Percentiles rank a stretch among this genome's conserved stretches.
phyloP scores from a whole-genome alignment of 2,113 vertebrate species.

The Caretta caretta region DNA sequence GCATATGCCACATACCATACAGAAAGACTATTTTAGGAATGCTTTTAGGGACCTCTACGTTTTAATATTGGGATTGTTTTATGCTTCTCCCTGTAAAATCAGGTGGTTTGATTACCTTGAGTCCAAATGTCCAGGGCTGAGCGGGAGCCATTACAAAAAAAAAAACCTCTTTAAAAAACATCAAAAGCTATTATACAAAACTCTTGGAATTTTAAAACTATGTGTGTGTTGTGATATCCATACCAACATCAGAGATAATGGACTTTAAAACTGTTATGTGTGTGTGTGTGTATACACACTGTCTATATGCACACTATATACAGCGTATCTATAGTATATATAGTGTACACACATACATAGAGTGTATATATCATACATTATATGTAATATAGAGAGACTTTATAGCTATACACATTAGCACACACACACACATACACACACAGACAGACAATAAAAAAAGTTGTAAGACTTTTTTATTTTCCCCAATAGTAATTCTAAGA shows the following conservation, averaged over 20 bases:
- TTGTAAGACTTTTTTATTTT: not conserved
- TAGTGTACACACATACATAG: no score
- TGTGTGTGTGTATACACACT: no score
- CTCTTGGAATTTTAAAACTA: not conserved
- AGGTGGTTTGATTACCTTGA: not conserved
- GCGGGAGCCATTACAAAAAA: not conserved
- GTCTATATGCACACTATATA: no score
- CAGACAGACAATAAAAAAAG: not conserved
- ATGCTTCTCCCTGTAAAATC: not conserved
- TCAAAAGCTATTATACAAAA: not conserved
- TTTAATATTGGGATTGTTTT: not conserved
- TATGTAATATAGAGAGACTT: no score
- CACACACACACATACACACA: not conserved
- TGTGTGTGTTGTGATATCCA: no score
- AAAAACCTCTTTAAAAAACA: not conserved
- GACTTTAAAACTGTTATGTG: no score
- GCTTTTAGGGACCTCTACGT: not conserved
- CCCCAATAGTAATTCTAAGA: not conserved
- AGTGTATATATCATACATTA: no score
- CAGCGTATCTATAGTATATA: no score
- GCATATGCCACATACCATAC: not conserved
- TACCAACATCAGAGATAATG: no score
- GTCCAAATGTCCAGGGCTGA: not conserved
- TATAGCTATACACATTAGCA: no score
- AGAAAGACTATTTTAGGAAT: not conserved